Evolutionary conservation across 2,888 invertebrate genomes (phyloP), one percentile per base, ranked within the genome.

Genomic region (Galerucella pusilla): DNA sequence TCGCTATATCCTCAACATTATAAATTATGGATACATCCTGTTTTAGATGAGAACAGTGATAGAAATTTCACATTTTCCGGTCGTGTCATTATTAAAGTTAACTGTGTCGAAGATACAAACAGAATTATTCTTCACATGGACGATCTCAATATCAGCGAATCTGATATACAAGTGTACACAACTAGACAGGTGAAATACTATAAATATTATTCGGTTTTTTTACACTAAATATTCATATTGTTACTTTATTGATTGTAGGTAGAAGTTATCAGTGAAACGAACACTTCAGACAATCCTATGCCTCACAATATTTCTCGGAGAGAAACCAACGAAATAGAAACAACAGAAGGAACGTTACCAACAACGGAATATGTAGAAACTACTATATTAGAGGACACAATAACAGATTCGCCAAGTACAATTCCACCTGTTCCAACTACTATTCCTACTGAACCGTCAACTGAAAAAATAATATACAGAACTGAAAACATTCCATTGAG

Each of bases 51-150:
- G 77, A 75, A 79, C 7, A 72, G 74, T 6, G 75, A 79, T 5
- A 81, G 84, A 45, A 86, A 86, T 79, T 86, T 86, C 68, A 86
- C 86, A 2, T 87, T 87, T 76, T 83, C 83, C 7, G 87, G 86
- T 6, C 80, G 81, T 73, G 86, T 86, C 0, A 80, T 83, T 46
- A 87, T 87, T 25, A 72, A 82, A 42, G 79, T 88, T n/a, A 81
- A 84, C 59, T 85, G 85, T 73, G 80, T 79, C 45, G 74, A 82
- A 75, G 77, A 81, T 73, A 86, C 86, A 1, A 85, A 86, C 61
- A 83, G 81, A 76, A 85, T 88, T 35, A 79, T 86, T 14, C 75
- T 88, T 16, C 85, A 87, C 75, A 81, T 83, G 67, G 85, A 86
- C 65, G 83, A 85, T 65, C 77, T 87, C 46, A 77, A 82, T 10